Conservation (phyloP, 37 sponge, comb jelly and placozoan species). For the Trichoplax adhaerens region DNA sequence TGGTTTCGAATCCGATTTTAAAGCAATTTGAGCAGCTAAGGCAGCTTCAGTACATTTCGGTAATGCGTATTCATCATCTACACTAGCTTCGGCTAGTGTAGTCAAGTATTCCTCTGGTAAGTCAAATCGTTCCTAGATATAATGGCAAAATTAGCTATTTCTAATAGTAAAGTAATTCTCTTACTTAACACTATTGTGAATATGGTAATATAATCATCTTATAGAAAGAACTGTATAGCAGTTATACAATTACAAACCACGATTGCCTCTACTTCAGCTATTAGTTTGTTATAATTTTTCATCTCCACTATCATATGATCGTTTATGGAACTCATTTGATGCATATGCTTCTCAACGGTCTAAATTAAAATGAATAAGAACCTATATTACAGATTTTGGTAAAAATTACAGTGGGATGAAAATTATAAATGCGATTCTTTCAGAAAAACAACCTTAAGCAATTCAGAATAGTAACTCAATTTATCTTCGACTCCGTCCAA, state of each 20-base stretch:
- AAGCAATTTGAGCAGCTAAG: constrained; percentile 17
- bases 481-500: constrained; percentile 34
- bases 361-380: neutral
- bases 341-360: constrained; percentile 37
- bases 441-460: constrained; percentile 17
- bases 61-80: neutral
- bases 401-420: too few species aligned
- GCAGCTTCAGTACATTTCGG: constrained; percentile 38
- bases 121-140: too few species aligned
- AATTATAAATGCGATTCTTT: too few species aligned
- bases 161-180: too few species aligned
- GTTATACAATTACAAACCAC: constrained; percentile 20
- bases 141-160: too few species aligned
- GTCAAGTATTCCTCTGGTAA: too few species aligned
- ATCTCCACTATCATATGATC: constrained; percentile 35
- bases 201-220: too few species aligned
- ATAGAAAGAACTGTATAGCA: too few species aligned
- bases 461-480: constrained; percentile 31
- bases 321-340: constrained; percentile 34
- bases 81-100: too few species aligned
- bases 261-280: constrained; percentile 32
- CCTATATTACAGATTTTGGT: neutral
- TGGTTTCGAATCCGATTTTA: constrained; percentile 18
- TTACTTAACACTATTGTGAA: too few species aligned
- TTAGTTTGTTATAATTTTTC: constrained; percentile 36